These are phyloP conservation scores for Papilio polyxenes DNA, from an alignment of 1,140 invertebrate genomes.

Conservation along the genomic window DNA sequence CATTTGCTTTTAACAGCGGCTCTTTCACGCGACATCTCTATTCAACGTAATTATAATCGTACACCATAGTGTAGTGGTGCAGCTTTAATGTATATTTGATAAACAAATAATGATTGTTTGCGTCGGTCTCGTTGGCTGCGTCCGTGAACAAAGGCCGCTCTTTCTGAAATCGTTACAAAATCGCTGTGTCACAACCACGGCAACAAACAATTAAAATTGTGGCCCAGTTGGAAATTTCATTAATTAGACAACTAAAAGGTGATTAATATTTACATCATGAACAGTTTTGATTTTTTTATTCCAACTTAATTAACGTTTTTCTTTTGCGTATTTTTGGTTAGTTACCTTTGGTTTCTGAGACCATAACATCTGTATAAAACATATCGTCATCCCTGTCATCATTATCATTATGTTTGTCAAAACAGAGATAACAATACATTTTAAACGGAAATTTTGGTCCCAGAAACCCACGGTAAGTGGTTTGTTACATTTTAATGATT, in stretches of 20 bases:
- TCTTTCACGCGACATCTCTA: constrained; percentile 77
- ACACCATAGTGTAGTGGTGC: constrained; percentile 61
- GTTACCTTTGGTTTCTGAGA: no score
- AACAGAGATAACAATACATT: no score
- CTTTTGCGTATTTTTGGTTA: not conserved
- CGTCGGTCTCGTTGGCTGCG: constrained; percentile 56
- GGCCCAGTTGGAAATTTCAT: constrained; percentile 75
- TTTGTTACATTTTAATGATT: not conserved
- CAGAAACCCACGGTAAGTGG: no score
- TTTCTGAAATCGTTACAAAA: constrained; percentile 78
- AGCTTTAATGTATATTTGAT: constrained; percentile 75
- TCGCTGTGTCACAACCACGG: constrained; percentile 69
- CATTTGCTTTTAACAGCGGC: constrained; percentile 64
- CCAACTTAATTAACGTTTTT: constrained; percentile 35
- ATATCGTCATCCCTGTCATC: no score
- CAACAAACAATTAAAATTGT: constrained; percentile 73
- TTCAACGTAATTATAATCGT: constrained; percentile 55
- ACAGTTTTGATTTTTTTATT: constrained; percentile 65
- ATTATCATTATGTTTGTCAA: no score
- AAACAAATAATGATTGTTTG: constrained; percentile 72
- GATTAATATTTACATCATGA: constrained; percentile 61
- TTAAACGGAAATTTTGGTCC: no score
- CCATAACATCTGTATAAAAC: no score
- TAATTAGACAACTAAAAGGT: constrained; percentile 70
- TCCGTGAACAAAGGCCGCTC: constrained; percentile 69